Evolutionary conservation across 2,888 invertebrate species (phyloP), one percentile per base, ranked within the genome.

Genomic region (Anticlea derivata): DNA sequence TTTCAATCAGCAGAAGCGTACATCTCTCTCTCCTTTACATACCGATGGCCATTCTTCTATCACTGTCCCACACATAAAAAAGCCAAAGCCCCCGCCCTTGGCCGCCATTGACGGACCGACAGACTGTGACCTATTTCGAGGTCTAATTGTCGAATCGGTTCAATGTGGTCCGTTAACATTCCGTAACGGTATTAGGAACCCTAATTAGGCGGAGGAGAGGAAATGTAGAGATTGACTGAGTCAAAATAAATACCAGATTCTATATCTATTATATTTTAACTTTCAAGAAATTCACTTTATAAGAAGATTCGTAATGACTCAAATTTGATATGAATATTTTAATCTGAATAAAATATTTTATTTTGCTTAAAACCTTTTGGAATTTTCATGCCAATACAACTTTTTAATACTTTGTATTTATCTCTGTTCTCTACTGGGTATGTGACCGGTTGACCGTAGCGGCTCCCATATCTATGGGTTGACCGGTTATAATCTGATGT

Each of bases 71-170:
- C 22, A 20, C 34, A 29, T 40, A 51, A 50, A 62, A 68, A 72
- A 75, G 77, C 70, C 69, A 70, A 69, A 73, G 70, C 69, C 73
- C 73, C 44, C 70, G 78, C 75, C 83, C 82, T 82, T 78, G 80
- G 72, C 70, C 67, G 65, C 58, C 61, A 73, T 69, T 65, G 60
- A 59, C 58, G 55, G 61, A 63, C 70, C 72, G 71, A 56, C 73
- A 68, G 75, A 73, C 74, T 65, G 76, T 75, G 77, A 78, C 81
- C 75, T 58, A 78, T 62, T 70, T 78, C 55, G 49, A 52, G 56
- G 62, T 57, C 63, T 69, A 61, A 65, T 67, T 66, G 56, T 59
- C 55, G 47, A 60, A 63, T 61, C 65, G 54, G 55, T 55, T 61
- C 51, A 60, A 37, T 49, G 27, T 39, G 38, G 48, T 27, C 24